Conservation (phyloP, 2,113 vertebrate species). For the Amblyornis subalaris region DNA sequence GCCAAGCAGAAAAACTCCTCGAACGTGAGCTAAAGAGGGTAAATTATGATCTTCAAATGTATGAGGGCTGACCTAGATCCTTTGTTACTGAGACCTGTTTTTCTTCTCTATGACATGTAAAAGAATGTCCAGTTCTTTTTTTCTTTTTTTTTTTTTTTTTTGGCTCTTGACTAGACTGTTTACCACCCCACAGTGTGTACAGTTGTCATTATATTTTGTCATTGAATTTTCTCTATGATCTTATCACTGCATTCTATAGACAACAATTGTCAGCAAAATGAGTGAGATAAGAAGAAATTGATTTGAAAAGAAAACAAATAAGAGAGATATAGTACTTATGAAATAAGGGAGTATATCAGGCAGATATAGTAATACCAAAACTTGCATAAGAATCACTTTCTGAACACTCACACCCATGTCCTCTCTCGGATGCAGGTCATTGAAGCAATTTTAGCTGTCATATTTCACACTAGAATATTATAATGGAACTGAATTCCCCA, state of each 20-base stretch:
- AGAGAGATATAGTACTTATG: neutral
- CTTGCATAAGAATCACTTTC: neutral
- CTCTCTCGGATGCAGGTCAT: neutral
- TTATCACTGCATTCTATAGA: neutral
- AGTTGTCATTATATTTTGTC: neutral
- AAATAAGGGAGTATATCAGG: neutral
- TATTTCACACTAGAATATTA: neutral
- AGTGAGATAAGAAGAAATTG: neutral
- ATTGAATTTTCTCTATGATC: neutral
- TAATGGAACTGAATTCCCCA: neutral
- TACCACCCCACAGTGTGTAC: neutral
- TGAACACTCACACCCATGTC: neutral
- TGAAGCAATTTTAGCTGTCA: conserved; percentile 1
- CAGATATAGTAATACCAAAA: neutral
- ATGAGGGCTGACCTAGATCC: neutral
- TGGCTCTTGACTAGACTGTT: neutral
- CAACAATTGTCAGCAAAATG: neutral
- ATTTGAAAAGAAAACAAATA: neutral
- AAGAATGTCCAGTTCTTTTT: neutral
- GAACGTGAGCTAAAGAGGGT: neutral
- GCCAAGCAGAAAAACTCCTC: neutral
- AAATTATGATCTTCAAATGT: neutral
- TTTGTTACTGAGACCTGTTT: neutral
- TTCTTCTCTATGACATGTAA: neutral
- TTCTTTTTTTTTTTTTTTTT: neutral